Evolutionary conservation across 2,888 invertebrate genomes (phyloP).

Genomic region (Anaspis maculata): DNA sequence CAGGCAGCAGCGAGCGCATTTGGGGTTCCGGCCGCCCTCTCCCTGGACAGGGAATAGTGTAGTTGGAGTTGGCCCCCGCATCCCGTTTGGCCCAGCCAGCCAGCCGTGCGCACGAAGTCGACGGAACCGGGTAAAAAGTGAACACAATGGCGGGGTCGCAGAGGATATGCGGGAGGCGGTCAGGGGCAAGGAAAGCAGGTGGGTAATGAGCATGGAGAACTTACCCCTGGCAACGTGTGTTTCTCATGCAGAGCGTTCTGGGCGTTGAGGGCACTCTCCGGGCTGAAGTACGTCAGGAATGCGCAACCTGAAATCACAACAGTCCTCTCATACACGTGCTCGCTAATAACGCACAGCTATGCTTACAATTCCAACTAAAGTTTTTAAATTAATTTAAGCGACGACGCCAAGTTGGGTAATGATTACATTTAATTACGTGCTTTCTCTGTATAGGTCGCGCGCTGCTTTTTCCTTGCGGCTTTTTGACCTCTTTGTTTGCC

Average conservation of each 20-base stretch:
- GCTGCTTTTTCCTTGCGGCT: conserved; percentile 5
- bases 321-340: conserved; percentile 19
- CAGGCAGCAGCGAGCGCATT: too few relatives aligned
- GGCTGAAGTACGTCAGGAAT: conserved; percentile 95
- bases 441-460: too few relatives aligned
- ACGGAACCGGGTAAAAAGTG: conserved; percentile 2
- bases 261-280: conserved; percentile 90
- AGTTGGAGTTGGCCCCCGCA: too few relatives aligned
- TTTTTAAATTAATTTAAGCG: conserved; percentile 8
- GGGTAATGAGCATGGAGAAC: conserved; percentile 40
- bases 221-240: conserved; percentile 97
- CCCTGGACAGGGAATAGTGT: too few relatives aligned
- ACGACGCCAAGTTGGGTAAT: conserved; percentile 1
- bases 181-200: too few relatives aligned
- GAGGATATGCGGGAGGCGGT: too few relatives aligned
- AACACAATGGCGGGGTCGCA: too few relatives aligned
- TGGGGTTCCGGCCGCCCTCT: too few relatives aligned
- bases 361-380: conserved; percentile 8
- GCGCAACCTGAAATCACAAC: conserved; percentile 78
- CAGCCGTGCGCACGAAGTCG: neutral
- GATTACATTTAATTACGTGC: conserved; percentile 6
- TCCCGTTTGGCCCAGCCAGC: too few relatives aligned
- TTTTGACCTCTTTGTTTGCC: too few relatives aligned
- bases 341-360: conserved; percentile 13
- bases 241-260: conserved; percentile 95